Percentiles rank a stretch among this genome's conserved stretches.
These are phyloP conservation scores for Andrena fulva DNA, from an alignment of 2,888 invertebrate genomes.

Conservation along the genomic window DNA sequence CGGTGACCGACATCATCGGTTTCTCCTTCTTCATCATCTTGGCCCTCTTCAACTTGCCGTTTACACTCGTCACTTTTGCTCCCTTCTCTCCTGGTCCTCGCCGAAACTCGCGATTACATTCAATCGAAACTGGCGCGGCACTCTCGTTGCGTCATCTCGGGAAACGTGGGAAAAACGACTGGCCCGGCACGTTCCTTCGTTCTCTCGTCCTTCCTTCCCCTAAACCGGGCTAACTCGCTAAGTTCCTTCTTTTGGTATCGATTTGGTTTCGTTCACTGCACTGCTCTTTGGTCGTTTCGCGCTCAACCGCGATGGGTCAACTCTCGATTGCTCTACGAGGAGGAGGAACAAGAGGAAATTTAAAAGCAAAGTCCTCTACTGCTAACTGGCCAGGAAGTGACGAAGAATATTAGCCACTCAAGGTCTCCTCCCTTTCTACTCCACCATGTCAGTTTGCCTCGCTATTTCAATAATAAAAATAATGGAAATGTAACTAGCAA, in stretches of 20 bases:
- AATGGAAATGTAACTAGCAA: too few species aligned
- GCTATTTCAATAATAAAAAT: too few species aligned
- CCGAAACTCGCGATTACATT: conserved; percentile 34
- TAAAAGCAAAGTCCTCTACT: not conserved
- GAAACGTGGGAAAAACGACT: conserved; percentile 27
- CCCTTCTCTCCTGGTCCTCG: conserved; percentile 10
- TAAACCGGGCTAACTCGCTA: conserved; percentile 29
- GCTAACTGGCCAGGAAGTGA: not conserved
- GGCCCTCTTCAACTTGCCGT: conserved; percentile 56
- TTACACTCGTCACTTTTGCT: conserved; percentile 67
- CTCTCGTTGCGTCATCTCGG: conserved; percentile 60
- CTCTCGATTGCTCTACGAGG: conserved; percentile 29
- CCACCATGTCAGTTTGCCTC: too few species aligned
- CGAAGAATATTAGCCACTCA: not conserved
- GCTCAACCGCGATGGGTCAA: conserved; percentile 42
- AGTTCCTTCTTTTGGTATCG: conserved; percentile 66
- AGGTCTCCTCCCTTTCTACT: too few species aligned
- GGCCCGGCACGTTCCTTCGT: not conserved
- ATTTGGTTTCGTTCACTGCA: conserved; percentile 72
- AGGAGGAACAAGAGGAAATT: conserved; percentile 18
- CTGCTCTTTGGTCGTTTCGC: conserved; percentile 67
- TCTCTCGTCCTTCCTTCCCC: conserved; percentile 19
- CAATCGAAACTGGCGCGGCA: conserved; percentile 50
- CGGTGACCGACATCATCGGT: conserved; percentile 94
- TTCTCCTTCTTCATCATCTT: conserved; percentile 94